These are phyloP conservation scores for Atta cephalotes DNA, from an alignment of 1,140 invertebrate genomes.

Conservation along the genomic window DNA sequence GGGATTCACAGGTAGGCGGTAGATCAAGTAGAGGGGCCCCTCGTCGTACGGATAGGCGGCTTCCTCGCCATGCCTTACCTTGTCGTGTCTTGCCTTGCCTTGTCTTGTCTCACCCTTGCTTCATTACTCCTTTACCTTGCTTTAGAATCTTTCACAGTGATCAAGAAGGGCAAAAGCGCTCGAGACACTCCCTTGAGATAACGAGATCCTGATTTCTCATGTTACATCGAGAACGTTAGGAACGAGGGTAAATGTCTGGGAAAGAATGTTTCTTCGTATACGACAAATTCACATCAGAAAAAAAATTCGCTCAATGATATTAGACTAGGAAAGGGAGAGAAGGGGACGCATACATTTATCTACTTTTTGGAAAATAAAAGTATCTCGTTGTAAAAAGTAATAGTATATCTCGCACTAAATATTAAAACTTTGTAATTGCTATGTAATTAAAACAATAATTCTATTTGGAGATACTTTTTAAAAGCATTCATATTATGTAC, in stretches of 20 bases:
- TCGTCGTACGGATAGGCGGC: constrained; percentile 63
- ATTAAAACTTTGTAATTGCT: not conserved
- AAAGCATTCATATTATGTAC: not conserved
- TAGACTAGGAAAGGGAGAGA: not conserved
- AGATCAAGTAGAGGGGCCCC: constrained; percentile 48
- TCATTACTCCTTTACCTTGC: constrained; percentile 69
- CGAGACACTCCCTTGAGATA: constrained; percentile 32
- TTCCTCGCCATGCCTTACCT: constrained; percentile 57
- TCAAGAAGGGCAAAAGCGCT: constrained; percentile 64
- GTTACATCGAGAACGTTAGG: not conserved
- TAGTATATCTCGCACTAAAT: not conserved
- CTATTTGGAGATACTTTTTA: not conserved
- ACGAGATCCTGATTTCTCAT: constrained; percentile 5
- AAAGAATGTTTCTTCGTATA: not conserved
- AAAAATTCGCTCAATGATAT: not conserved
- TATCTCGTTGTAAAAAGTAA: not conserved
- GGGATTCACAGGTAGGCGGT: constrained; percentile 50
- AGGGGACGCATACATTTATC: too few species aligned
- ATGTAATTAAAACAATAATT: constrained; percentile 3
- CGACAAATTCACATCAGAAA: not conserved
- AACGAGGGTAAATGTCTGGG: not conserved
- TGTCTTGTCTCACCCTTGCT: constrained; percentile 70
- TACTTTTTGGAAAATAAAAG: not conserved
- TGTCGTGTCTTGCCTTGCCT: constrained; percentile 49
- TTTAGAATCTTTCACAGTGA: constrained; percentile 72